Evolutionary conservation across 2,113 vertebrate species (phyloP), one percentile per base, ranked within the genome.

Genomic region (Syngnathus floridae): DNA sequence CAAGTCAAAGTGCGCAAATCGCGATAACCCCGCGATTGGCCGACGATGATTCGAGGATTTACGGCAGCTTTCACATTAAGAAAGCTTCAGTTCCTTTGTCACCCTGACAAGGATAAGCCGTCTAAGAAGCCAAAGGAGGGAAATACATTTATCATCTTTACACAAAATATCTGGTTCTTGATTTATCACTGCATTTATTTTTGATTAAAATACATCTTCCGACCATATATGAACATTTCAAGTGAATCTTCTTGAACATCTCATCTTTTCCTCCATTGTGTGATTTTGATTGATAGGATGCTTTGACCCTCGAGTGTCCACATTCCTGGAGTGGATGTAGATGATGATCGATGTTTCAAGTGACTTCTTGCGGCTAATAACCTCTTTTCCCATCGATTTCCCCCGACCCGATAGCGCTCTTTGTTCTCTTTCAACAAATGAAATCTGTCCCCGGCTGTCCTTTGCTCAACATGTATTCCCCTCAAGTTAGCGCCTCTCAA

Each of bases 311-410:
- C 37, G 62, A 59, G 64, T 74, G 76, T 82, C 75, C 76, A 76
- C 74, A 74, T 83, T 78, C 68, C 73, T 64, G 66, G 69, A 76
- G 82, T 84, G 70, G 66, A 84, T 82, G 64, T 69, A 80, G 79
- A 88, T 77, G 84, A 87, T 86, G 84, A 87, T 86, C 78, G 35
- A 88, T 85, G 84, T 81, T 85, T 84, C 84, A 80, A 84, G 86
- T 81, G 83, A 82, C 83, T 85, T 89, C 85, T 85, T 83, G 80
- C 77, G 83, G 77, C 84, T 87, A 87, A 86, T 86, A 87, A 84
- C 83, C 87, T 89, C 83, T 87, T 87, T 86, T 86, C 82, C 86
- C 78, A 85, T 87, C 78, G 83, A 88, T 87, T 82, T 31, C 26
- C 74, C 19, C 77, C 66, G 70, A 63, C 72, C 64, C 82, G 76